phyloP scores from a whole-genome alignment of 2,113 vertebrate genomes.

The Ailuropoda melanoleuca region DNA sequence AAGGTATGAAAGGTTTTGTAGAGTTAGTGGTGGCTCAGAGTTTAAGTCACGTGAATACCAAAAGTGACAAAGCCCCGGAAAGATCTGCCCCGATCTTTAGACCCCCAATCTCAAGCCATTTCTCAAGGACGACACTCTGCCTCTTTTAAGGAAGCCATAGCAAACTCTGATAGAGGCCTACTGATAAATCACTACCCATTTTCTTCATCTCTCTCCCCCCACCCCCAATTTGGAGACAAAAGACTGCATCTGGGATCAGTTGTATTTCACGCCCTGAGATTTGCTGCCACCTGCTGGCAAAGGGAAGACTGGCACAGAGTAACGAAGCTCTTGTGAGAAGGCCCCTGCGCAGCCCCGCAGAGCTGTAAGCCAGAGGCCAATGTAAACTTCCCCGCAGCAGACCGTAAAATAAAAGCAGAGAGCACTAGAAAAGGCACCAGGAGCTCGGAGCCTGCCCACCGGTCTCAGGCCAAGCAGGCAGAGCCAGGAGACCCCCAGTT shows the following conservation, averaged over 20 bases:
- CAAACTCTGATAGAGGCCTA: background rate
- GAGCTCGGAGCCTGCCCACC: rapidly evolving
- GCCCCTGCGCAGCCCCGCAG: rapidly evolving
- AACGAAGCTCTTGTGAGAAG: background rate
- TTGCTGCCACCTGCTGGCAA: slow-evolving; percentile 71
- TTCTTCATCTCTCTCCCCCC: background rate
- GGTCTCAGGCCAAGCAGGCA: background rate
- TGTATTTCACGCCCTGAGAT: background rate
- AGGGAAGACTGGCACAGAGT: background rate
- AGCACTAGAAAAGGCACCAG: background rate
- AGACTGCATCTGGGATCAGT: rapidly evolving
- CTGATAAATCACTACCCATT: background rate
- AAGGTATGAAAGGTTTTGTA: background rate
- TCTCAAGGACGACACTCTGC: background rate
- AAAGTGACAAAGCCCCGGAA: background rate
- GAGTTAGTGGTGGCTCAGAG: background rate
- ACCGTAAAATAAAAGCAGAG: rapidly evolving
- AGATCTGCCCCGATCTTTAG: background rate
- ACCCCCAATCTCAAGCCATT: background rate
- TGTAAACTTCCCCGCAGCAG: rapidly evolving
- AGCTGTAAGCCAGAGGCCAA: rapidly evolving
- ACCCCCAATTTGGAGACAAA: background rate
- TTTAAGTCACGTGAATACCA: background rate
- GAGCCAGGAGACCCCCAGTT: rapidly evolving
- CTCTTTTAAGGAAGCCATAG: background rate